Evolutionary conservation across 2,113 vertebrate genomes (phyloP).

Genomic region (Butorides virescens): DNA sequence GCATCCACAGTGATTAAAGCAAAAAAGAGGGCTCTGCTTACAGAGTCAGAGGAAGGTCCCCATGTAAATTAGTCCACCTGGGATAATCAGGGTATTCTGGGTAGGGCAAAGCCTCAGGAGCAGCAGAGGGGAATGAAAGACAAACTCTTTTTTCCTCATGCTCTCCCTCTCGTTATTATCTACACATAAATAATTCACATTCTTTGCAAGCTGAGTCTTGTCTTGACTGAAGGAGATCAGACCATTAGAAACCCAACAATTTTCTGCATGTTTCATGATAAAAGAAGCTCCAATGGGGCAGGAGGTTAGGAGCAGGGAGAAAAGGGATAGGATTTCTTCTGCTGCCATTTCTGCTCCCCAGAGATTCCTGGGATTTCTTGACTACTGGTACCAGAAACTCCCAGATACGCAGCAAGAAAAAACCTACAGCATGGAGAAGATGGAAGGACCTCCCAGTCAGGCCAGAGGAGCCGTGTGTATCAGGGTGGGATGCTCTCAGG

Average conservation of each 20-base stretch:
- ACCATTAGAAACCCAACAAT: neutral
- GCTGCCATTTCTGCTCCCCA: neutral
- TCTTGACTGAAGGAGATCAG: neutral
- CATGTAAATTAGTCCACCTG: fast-evolving
- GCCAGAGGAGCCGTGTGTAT: neutral
- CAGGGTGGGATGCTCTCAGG: neutral
- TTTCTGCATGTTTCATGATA: neutral
- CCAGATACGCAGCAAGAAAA: neutral
- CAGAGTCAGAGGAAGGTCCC: neutral
- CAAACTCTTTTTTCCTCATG: neutral
- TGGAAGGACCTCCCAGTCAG: neutral
- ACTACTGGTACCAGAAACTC: neutral
- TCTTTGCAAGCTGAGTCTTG: slow-evolving; percentile 13
- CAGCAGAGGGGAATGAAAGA: neutral
- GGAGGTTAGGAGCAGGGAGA: neutral
- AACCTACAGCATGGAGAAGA: neutral
- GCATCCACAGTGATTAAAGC: neutral
- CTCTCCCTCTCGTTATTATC: neutral
- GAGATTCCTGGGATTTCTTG: neutral
- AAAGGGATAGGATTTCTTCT: neutral
- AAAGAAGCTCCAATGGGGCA: neutral
- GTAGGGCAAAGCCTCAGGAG: neutral
- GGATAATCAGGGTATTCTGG: neutral
- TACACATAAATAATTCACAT: slow-evolving; percentile 30
- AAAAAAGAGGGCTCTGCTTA: neutral